Base-by-base conservation (phyloP, 2,888 invertebrate species). In the Lasioglossum marginatum region DNA sequence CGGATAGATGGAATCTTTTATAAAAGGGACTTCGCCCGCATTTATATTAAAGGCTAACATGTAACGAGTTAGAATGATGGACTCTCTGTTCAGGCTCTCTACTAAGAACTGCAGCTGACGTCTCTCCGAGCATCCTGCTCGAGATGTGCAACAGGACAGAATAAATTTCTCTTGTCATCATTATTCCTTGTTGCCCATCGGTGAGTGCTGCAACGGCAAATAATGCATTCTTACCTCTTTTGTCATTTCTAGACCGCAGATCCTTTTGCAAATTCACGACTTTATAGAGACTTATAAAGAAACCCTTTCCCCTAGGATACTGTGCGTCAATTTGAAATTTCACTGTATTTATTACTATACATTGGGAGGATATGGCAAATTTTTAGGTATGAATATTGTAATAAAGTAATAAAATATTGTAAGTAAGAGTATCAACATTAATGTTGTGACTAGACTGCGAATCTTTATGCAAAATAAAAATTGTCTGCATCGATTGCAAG, bases 31-130 rank as follows among this genome's bases (percentile, higher is more conserved):
- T 19, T 4, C 31, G n/a, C 0, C 31, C 34, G 73, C 68, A 68
- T 83, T 83, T 83, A 63, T 83, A 83, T 83, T 79, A 77, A 79
- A 73, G 72, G 66, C 77, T 60, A 70, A 71, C 70, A 43, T 34
- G 48, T 52, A 72, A 79, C 79, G 63, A 68, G 68, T 16, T 45
- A 16, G 16, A 48, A 73, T 19, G 57, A 57, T 5, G n/a, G 14
- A 4, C 23, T 43, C 16, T 4, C 23, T 2, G 31, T 5, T 3
- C 23, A 31, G 34, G 16, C 43, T 19, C 23, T n/a, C 27, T 10
- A 23, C 5, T 16, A 31, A 37, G 66, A 57, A 68, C 74, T 43
- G 52, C 23, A 66, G 27, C 34, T 60, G 52, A 78, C 78, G 57
- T 45, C 37, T 48, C 73, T 31, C 45, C 27, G 23, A 60, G 74